Conservation (phyloP, 2,797 vertebrate species). For the Pantherophis vulpinus region DNA sequence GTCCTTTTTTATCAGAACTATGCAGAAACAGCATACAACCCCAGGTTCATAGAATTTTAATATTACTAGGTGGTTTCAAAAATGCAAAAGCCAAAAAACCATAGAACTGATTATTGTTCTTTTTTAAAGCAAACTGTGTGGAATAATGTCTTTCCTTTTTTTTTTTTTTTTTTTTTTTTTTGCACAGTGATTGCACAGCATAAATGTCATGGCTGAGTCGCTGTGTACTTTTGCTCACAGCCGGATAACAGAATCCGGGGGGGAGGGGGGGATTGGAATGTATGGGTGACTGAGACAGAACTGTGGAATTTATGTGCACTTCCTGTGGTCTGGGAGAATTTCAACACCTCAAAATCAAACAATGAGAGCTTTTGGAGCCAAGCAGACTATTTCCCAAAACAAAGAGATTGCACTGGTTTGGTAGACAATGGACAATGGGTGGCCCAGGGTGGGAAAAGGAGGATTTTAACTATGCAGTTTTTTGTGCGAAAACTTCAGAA, state of each 20-base stretch:
- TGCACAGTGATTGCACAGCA: neutral
- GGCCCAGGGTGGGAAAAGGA: neutral
- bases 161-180: constrained; percentile 4
- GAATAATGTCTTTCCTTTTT: constrained; percentile 24
- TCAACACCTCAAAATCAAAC: neutral
- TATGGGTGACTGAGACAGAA: neutral
- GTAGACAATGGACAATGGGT: neutral
- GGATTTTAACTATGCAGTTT: neutral
- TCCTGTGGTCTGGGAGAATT: neutral
- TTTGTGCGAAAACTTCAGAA: neutral
- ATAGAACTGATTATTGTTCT: neutral
- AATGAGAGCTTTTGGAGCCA: neutral
- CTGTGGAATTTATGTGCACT: neutral
- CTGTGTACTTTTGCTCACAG: neutral
- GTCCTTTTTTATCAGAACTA: too few species aligned
- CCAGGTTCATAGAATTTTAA: constrained; percentile 23
- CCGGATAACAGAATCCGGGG: neutral
- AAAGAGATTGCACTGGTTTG: neutral
- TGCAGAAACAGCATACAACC: too few species aligned
- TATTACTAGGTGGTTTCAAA: constrained; percentile 30
- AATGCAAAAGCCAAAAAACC: neutral
- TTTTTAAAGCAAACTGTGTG: constrained; percentile 4
- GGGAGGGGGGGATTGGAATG: neutral
- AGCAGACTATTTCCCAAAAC: neutral
- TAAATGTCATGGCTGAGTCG: neutral